phyloP scores from a whole-genome alignment of 2,113 vertebrate species.

The Leptobrachium leishanense region DNA sequence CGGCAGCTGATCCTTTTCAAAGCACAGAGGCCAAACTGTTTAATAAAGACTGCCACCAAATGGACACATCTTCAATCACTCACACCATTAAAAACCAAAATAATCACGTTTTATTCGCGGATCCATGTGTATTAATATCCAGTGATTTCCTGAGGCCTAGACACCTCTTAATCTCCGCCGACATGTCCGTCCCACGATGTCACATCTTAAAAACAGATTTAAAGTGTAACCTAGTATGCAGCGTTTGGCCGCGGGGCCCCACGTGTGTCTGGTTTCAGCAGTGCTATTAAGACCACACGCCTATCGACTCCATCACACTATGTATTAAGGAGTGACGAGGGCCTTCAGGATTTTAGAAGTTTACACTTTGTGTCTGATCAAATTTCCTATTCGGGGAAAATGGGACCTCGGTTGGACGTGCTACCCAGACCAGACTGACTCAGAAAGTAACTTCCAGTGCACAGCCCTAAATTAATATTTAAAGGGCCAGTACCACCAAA shows the following conservation, averaged over 20 bases:
- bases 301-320: not conserved
- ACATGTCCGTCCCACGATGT: not conserved
- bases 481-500: no score
- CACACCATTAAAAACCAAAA: no score
- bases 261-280: not conserved
- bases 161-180: not conserved
- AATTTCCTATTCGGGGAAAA: not conserved
- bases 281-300: not conserved
- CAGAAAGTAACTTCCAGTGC: no score
- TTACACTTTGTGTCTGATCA: not conserved
- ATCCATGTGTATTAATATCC: not conserved
- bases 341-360: not conserved
- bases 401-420: not conserved
- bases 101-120: not conserved
- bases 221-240: not conserved
- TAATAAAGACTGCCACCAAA: slow-evolving; percentile 27
- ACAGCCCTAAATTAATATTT: no score
- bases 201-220: not conserved
- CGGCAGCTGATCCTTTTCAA: no score
- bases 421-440: not conserved
- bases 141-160: not conserved
- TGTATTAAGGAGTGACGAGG: not conserved
- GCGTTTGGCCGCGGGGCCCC: not conserved
- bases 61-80: not conserved
- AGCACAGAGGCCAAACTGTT: not conserved